Percentiles rank a stretch among this genome's conserved stretches.
These are phyloP conservation scores for Himalopsyche kuldschensis DNA, from an alignment of 2,888 invertebrate genomes.

Conservation along the genomic window DNA sequence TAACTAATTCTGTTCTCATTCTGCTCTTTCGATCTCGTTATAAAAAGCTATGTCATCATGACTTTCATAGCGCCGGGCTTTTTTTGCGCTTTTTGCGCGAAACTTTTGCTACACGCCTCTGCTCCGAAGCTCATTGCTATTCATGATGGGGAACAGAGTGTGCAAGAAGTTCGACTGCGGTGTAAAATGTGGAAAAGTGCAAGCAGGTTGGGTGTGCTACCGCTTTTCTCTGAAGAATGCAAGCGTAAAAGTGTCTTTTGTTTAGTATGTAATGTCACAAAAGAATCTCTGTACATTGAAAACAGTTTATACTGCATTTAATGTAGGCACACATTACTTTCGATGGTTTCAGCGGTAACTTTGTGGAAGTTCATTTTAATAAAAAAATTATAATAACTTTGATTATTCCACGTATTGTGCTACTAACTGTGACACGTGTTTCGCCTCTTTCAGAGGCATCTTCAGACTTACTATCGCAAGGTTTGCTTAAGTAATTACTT, in stretches of 20 bases:
- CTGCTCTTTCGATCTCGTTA: neutral
- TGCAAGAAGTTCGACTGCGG: neutral
- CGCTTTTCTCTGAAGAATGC: neutral
- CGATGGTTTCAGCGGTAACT: no score
- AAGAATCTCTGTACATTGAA: neutral
- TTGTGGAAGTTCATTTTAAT: no score
- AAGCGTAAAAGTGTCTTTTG: neutral
- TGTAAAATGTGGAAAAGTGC: slow-evolving; percentile 1
- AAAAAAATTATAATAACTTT: no score
- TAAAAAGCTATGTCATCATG: slow-evolving; percentile 1
- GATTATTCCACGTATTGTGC: no score
- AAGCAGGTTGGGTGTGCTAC: neutral
- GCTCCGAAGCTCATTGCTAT: slow-evolving; percentile 16
- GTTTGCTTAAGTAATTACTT: no score
- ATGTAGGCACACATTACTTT: no score
- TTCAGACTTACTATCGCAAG: no score
- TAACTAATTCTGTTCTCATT: neutral
- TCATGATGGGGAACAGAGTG: slow-evolving; percentile 10
- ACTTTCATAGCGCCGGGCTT: neutral
- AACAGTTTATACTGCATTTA: neutral
- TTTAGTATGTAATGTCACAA: neutral
- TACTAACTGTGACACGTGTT: no score
- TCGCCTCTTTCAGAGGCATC: no score
- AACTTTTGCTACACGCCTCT: slow-evolving; percentile 1
- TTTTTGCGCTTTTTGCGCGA: neutral